A percentile compares a stretch with the other conserved stretches of the same genome.
phyloP scores from a whole-genome alignment of 1,140 invertebrate genomes.

The Lepeophtheirus salmonis region DNA sequence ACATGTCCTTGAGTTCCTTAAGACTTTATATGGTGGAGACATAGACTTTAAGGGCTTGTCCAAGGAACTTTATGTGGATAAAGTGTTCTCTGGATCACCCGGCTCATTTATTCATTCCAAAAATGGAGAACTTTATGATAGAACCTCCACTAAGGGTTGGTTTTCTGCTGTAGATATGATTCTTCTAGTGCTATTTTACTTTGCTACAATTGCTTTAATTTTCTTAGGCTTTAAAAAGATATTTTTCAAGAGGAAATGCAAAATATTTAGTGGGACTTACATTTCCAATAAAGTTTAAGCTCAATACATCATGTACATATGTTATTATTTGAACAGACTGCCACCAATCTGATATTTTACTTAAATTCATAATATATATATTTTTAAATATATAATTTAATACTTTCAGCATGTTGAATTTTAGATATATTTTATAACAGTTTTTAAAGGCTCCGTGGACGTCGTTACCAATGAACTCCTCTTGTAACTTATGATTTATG shows the following conservation, averaged over 20 bases:
- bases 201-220: neutral
- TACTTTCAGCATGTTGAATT: no score
- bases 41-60: slow-evolving; percentile 22
- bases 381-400: no score
- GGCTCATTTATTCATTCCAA: neutral
- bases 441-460: neutral
- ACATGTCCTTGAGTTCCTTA: slow-evolving; percentile 52
- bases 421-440: neutral
- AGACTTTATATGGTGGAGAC: slow-evolving; percentile 43
- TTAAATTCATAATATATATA: no score
- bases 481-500: no score
- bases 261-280: neutral
- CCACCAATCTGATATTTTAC: no score
- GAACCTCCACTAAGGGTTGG: neutral
- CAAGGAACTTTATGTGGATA: no score
- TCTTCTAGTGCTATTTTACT: neutral
- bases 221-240: neutral
- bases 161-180: neutral
- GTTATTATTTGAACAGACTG: no score
- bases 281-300: no score
- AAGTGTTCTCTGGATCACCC: no score
- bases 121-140: no score
- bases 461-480: no score
- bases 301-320: no score
- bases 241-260: neutral